Base-by-base conservation (phyloP, 2,797 vertebrate species). In the Lepilemur septentrionalis region DNA sequence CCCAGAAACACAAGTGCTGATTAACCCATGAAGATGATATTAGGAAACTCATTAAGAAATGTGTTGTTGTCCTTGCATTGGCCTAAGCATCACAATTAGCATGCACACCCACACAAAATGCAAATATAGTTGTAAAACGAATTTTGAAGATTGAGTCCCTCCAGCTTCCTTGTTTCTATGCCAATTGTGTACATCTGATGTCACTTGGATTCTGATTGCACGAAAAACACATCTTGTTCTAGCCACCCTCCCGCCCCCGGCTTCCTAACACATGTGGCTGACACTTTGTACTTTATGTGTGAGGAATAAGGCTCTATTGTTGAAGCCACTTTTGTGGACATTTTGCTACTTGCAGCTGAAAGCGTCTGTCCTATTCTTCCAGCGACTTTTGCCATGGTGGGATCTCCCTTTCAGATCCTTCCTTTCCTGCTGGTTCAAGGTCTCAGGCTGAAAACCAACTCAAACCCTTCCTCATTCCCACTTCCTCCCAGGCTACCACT, bases 151-250 rank as follows among this genome's bases (percentile, higher is more conserved):
- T n/a, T 18, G n/a, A 92, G 78, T 83, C 78, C 85, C 41, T 94
- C 35, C 38, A 86, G 94, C 52, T 87, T 89, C 84, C 61, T 6
- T 2, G 97, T 97, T 97, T 78, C 95, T 91, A 95, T 97, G 95
- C 91, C 91, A 82, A 96, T 91, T 30, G 41, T 65, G 76, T 83
- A 67, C 30, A 13, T 70, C 67, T 43, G 67, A 79, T 70, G 69
- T 55, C 43, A 63, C 41, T 88, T 67, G 76, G 76, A 70, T 88
- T 87, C 83, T 41, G 65, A 73, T 15, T 87, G 55, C 67, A 46
- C 35, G 43, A 67, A 67, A 95, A 89, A 76, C 59, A 83, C 67
- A 73, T 78, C 76, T 87, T 67, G 57, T 93, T 94, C 95, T 32
- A 78, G 82, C 55, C 70, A 55, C 52, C 61, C 6, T 13, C 30